These are phyloP conservation scores for Lepidonotus clava DNA, from an alignment of 2,888 invertebrate species.

Conservation along the genomic window DNA sequence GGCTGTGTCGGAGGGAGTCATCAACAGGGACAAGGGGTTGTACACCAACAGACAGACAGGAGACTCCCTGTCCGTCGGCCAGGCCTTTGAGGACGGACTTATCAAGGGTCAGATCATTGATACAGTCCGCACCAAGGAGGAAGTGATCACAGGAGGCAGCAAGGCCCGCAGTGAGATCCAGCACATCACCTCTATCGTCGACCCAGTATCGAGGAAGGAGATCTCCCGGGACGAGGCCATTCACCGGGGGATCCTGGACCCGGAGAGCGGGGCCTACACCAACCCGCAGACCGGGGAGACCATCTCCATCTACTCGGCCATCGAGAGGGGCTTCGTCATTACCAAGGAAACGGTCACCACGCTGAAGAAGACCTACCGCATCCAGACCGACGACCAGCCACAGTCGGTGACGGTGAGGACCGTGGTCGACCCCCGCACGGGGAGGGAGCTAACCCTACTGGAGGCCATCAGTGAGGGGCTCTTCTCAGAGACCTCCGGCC, in stretches of 20 bases:
- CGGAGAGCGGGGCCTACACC: constrained; percentile 71
- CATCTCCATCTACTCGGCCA: constrained; percentile 88
- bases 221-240: constrained; percentile 81
- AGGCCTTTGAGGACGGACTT: constrained; percentile 53
- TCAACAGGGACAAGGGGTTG: constrained; percentile 83
- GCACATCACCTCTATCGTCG: constrained; percentile 71
- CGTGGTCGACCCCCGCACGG: constrained; percentile 80
- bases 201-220: constrained; percentile 78
- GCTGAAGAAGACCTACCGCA: constrained; percentile 12
- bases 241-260: constrained; percentile 87
- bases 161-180: neutral
- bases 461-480: constrained; percentile 84
- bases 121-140: constrained; percentile 51
- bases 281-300: constrained; percentile 84
- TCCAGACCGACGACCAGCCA: neutral
- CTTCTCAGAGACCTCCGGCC: constrained; percentile 56
- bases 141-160: constrained; percentile 43
- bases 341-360: constrained; percentile 29
- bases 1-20: constrained; percentile 85
- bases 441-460: constrained; percentile 78
- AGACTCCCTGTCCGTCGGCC: constrained; percentile 41
- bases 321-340: constrained; percentile 74
- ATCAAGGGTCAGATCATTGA: constrained; percentile 60
- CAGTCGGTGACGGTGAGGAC: constrained; percentile 66
- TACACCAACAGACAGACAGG: constrained; percentile 60